Conservation (phyloP, 2,888 invertebrate species). For the Nebria brevicollis region DNA sequence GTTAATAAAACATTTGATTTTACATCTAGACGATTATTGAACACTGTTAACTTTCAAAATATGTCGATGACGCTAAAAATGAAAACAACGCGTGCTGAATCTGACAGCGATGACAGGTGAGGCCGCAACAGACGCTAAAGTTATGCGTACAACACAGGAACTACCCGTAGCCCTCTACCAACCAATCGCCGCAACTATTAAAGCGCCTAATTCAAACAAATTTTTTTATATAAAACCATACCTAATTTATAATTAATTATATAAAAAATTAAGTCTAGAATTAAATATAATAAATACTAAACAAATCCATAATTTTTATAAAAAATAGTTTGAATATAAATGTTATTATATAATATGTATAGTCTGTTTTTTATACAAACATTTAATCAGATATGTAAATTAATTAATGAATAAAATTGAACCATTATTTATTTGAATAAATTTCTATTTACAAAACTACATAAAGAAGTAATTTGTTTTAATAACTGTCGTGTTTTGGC, state of each 20-base stretch:
- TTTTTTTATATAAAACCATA: not conserved
- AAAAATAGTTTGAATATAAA: too few relatives aligned
- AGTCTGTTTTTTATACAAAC: too few relatives aligned
- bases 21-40: conserved; percentile 31
- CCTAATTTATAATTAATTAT: too few relatives aligned
- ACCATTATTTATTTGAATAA: conserved; percentile 6
- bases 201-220: conserved; percentile 30
- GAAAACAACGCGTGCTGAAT: conserved; percentile 48
- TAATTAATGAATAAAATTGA: conserved; percentile 2
- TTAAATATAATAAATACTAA: too few relatives aligned
- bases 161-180: conserved; percentile 27
- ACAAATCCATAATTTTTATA: too few relatives aligned
- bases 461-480: conserved; percentile 51
- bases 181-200: not conserved
- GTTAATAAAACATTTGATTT: conserved; percentile 14
- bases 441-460: conserved; percentile 43
- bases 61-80: conserved; percentile 43
- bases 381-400: too few relatives aligned
- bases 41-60: conserved; percentile 47
- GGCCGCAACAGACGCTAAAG: conserved; percentile 44
- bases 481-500: conserved; percentile 71
- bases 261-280: too few relatives aligned
- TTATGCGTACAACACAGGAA: conserved; percentile 41
- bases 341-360: too few relatives aligned
- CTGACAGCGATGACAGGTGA: conserved; percentile 48